Conservation (phyloP, 2,113 vertebrate genomes). For the Calyptommatus sinebrachiatus region DNA sequence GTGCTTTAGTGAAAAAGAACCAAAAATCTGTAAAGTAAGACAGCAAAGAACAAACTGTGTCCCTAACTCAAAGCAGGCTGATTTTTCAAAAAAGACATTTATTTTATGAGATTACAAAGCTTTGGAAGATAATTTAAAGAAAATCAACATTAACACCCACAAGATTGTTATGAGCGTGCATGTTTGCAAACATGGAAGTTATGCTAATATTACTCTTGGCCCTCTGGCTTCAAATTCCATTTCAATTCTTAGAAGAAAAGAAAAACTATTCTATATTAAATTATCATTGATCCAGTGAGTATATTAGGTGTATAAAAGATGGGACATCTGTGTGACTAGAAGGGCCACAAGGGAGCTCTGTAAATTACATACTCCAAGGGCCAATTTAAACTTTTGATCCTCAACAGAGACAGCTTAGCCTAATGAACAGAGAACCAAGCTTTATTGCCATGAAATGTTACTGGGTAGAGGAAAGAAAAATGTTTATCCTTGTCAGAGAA, state of each 20-base stretch:
- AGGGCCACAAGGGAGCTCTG: not conserved
- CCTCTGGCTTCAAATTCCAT: not conserved
- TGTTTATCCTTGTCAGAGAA: too few species aligned
- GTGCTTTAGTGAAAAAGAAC: conserved; percentile 1
- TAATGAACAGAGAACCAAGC: too few species aligned
- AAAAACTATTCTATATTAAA: not conserved
- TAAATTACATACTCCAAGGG: not conserved
- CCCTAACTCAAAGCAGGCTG: not conserved
- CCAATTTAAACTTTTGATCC: not conserved
- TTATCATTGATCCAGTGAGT: not conserved
- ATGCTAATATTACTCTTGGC: not conserved
- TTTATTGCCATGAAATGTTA: too few species aligned
- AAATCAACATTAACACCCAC: conserved; percentile 9
- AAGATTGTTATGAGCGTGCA: not conserved
- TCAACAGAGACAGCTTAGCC: not conserved
- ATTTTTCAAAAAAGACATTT: not conserved
- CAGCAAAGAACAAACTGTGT: not conserved
- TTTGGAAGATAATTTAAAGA: conserved; percentile 4
- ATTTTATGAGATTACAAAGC: not conserved
- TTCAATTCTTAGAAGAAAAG: not conserved
- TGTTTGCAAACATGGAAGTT: conserved; percentile 11
- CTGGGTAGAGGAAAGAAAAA: too few species aligned
- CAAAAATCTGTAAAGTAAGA: not conserved
- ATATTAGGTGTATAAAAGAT: not conserved
- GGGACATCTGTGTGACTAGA: not conserved